These are phyloP conservation scores for Potamilus streckersoni DNA, from an alignment of 1,140 invertebrate species.

Conservation along the genomic window DNA sequence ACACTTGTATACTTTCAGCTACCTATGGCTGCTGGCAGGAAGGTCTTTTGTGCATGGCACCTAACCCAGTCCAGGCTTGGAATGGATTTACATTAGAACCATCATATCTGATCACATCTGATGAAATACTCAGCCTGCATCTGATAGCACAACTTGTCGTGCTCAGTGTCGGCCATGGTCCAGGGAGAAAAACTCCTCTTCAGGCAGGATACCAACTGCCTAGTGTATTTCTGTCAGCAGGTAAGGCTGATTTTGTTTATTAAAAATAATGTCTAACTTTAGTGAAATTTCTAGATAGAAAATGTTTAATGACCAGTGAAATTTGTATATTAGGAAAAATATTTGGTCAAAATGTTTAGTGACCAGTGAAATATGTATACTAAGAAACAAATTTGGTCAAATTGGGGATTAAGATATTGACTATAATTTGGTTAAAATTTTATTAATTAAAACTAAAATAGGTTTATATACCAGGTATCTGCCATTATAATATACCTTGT, in stretches of 20 bases:
- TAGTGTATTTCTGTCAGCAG: slow-evolving; percentile 57
- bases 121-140: slow-evolving; percentile 52
- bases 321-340: too few species aligned
- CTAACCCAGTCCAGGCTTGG: slow-evolving; percentile 37
- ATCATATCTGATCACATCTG: slow-evolving; percentile 51
- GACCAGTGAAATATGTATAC: too few species aligned
- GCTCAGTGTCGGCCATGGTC: slow-evolving; percentile 48
- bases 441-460: too few species aligned
- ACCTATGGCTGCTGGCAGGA: slow-evolving; percentile 57
- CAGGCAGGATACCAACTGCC: slow-evolving; percentile 44
- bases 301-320: too few species aligned
- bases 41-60: slow-evolving; percentile 50
- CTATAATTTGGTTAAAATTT: too few species aligned
- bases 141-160: slow-evolving; percentile 59
- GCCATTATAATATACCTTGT: too few species aligned
- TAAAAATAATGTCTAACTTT: too few species aligned
- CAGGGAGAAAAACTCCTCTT: slow-evolving; percentile 34
- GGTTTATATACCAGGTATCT: too few species aligned
- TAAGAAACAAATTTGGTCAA: too few species aligned
- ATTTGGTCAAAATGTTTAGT: too few species aligned
- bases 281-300: too few species aligned
- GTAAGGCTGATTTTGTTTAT: slow-evolving; percentile 27
- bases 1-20: slow-evolving; percentile 37
- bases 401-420: too few species aligned
- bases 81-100: slow-evolving; percentile 32